These are phyloP conservation scores for Coremacera marginata DNA, from an alignment of 2,888 invertebrate species.

Conservation along the genomic window DNA sequence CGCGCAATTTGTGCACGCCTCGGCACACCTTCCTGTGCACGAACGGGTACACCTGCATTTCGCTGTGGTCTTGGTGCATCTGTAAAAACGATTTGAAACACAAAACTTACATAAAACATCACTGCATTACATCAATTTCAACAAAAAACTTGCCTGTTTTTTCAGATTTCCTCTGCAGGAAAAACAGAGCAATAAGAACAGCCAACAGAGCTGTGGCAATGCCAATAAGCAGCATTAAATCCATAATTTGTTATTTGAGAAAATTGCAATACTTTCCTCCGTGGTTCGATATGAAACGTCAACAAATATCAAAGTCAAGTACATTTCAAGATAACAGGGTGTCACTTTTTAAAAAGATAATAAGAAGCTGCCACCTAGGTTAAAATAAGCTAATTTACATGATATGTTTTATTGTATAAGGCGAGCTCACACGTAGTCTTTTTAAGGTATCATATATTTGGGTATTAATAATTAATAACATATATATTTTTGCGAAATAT, in stretches of 20 bases:
- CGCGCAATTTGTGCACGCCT: conserved; percentile 80
- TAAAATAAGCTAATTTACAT: too few relatives aligned
- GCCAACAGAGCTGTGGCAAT: conserved; percentile 68
- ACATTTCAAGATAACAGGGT: neutral
- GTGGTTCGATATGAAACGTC: conserved; percentile 54
- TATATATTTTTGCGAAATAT: too few relatives aligned
- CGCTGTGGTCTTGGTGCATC: conserved; percentile 47
- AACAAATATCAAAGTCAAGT: conserved; percentile 49
- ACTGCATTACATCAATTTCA: neutral
- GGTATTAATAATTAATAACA: too few relatives aligned
- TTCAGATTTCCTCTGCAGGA: conserved; percentile 59
- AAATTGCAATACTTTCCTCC: conserved; percentile 30
- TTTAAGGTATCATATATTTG: too few relatives aligned
- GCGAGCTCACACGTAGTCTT: too few relatives aligned
- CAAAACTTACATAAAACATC: neutral
- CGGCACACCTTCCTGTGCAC: conserved; percentile 72
- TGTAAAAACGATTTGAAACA: neutral
- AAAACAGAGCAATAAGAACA: conserved; percentile 66
- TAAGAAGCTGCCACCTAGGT: too few relatives aligned
- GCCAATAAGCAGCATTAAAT: conserved; percentile 69
- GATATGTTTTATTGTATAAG: too few relatives aligned
- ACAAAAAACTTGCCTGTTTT: conserved; percentile 46
- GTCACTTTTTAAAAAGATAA: too few relatives aligned
- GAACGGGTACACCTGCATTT: conserved; percentile 55
- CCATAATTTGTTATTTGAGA: conserved; percentile 61